These are phyloP conservation scores for Delichon dasypus DNA, from an alignment of 2,797 vertebrate genomes.

Conservation along the genomic window DNA sequence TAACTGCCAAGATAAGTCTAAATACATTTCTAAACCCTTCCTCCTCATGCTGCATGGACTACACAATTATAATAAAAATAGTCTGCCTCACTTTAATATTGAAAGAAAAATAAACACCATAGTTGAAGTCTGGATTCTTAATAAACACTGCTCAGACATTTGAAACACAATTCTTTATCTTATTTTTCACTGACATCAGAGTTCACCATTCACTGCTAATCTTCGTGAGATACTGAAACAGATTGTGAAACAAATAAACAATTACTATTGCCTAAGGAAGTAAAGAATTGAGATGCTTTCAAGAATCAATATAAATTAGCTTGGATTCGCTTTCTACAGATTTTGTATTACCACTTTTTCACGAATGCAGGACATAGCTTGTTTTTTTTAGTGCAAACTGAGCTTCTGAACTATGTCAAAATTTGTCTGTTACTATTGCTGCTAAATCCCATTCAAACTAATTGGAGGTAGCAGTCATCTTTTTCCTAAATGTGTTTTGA, in stretches of 20 bases:
- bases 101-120: background rate
- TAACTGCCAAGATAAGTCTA: background rate
- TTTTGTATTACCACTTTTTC: background rate
- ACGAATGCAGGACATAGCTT: accelerated
- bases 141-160: background rate
- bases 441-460: background rate
- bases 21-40: background rate
- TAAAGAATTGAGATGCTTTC: background rate
- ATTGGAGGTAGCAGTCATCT: background rate
- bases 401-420: background rate
- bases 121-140: background rate
- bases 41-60: background rate
- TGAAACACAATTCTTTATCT: background rate
- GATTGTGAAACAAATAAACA: background rate
- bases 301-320: background rate
- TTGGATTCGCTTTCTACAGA: background rate
- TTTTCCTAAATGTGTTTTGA: background rate
- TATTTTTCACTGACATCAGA: background rate
- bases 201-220: background rate
- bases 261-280: background rate
- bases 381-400: background rate
- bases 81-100: background rate
- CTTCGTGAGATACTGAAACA: background rate
- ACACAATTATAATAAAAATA: background rate
- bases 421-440: background rate